These are phyloP conservation scores for Umimayanthus chanpuru DNA, from an alignment of 92 coral and sea anemone genomes.

Conservation along the genomic window DNA sequence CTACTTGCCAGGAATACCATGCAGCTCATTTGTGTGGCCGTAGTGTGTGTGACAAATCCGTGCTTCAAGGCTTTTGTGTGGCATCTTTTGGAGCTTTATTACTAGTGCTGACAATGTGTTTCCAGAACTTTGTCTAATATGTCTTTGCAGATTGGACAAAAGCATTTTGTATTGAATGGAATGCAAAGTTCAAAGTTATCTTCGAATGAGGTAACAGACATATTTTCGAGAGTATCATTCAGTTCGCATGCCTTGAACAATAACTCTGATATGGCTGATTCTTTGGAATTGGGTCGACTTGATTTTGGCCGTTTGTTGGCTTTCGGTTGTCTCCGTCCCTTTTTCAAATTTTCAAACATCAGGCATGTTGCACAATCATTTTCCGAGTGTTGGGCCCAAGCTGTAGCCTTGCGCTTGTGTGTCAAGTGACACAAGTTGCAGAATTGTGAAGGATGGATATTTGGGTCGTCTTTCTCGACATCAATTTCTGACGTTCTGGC, in stretches of 20 bases:
- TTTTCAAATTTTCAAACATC: too few species aligned
- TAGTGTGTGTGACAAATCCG: too few species aligned
- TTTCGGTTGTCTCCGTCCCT: not conserved
- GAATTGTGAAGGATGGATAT: not conserved
- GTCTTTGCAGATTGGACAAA: not conserved
- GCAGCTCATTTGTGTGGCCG: too few species aligned
- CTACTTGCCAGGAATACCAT: too few species aligned
- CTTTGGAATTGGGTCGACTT: not conserved
- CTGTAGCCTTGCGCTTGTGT: not conserved
- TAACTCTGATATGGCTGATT: not conserved
- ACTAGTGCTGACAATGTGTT: not conserved
- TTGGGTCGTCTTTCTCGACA: conserved; percentile 4
- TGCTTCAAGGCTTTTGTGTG: too few species aligned
- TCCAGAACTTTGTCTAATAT: not conserved
- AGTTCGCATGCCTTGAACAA: not conserved
- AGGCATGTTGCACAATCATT: not conserved
- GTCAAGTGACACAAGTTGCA: conserved; percentile 7
- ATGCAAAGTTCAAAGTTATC: not conserved
- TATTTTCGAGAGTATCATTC: not conserved
- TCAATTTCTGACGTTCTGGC: not conserved
- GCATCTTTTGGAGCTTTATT: too few species aligned
- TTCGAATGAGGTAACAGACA: not conserved
- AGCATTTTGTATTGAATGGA: not conserved
- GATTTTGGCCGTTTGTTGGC: not conserved
- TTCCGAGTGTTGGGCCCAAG: not conserved